Evolutionary conservation across 2,888 invertebrate genomes (phyloP), one percentile per base, ranked within the genome.

Genomic region (Ophion obscuratus): DNA sequence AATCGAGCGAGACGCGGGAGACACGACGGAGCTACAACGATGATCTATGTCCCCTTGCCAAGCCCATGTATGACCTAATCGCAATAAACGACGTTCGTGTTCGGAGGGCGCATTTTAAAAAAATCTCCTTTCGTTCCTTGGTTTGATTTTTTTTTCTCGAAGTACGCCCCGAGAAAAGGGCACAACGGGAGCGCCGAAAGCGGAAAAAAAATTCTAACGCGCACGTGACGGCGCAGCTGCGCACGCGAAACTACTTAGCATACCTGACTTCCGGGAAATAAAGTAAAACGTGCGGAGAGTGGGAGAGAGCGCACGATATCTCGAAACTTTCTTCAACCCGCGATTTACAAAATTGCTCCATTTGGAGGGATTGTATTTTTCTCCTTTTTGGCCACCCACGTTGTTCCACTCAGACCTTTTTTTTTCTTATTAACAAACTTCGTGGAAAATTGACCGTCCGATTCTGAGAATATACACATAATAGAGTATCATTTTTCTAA

Each of bases 11-110:
- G 88, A 89, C 89, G 80, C 88, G 36, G 44, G 57, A 68, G 44
- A 59, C 53, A 40, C 40, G 20, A 27, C n/a, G 79, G 64, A 24
- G 70, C 61, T 36, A 73, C 61, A 24, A 83, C 88, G 87, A 88
- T 78, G 88, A 88, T 80, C 75, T 76, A 73, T 88, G 85, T 87
- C 88, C 57, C 64, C 73, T 80, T 80, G 92, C 92, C 92, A 90
- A 92, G 92, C 92, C 92, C 91, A 91, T 90, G 83, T 89, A 90
- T 92, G 92, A 92, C 89, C 91, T 92, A 92, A 92, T 89, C 90
- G 88, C 61, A 83, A 86, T 82, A 83, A 57, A 61, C 70, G 66
- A 61, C 11, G 76, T 81, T 81, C 24, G 40, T 62, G 53, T 53
- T 53, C 3, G 53, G 3, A 17, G 0, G 17, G 17, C 14, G 14